Evolutionary conservation across 1,140 invertebrate species (phyloP).

Genomic region (Cotesia chilonis): DNA sequence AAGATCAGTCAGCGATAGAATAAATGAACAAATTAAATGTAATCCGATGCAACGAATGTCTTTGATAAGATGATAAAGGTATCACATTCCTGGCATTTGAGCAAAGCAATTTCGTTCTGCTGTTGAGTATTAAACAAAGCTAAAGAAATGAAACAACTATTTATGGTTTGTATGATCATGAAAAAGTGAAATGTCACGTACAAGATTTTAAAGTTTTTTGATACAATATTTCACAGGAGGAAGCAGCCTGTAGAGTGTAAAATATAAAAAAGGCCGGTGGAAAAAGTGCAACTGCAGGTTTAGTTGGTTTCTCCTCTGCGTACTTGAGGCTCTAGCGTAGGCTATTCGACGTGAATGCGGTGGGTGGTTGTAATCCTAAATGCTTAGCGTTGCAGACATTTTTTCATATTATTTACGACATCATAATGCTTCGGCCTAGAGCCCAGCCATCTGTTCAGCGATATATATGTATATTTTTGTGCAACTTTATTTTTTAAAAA

Average conservation of each 20-base stretch:
- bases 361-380: constrained; percentile 31
- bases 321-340: constrained; percentile 6
- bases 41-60: no score
- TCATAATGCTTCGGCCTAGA: constrained; percentile 31
- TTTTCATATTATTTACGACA: constrained; percentile 43
- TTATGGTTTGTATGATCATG: no score
- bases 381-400: constrained; percentile 40
- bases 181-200: no score
- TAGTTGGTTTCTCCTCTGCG: neutral
- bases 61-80: no score
- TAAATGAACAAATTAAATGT: no score
- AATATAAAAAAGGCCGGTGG: neutral
- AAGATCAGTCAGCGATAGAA: no score
- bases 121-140: no score
- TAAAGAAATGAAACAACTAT: no score
- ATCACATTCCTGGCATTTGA: no score
- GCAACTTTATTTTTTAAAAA: neutral
- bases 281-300: constrained; percentile 11
- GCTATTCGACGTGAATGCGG: constrained; percentile 21
- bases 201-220: neutral
- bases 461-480: constrained; percentile 20
- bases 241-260: constrained; percentile 6
- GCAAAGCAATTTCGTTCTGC: no score
- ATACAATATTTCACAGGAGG: neutral
- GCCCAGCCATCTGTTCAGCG: constrained; percentile 9